Evolutionary conservation across 2,797 vertebrate species (phyloP).

Genomic region (Eulemur mongoz): DNA sequence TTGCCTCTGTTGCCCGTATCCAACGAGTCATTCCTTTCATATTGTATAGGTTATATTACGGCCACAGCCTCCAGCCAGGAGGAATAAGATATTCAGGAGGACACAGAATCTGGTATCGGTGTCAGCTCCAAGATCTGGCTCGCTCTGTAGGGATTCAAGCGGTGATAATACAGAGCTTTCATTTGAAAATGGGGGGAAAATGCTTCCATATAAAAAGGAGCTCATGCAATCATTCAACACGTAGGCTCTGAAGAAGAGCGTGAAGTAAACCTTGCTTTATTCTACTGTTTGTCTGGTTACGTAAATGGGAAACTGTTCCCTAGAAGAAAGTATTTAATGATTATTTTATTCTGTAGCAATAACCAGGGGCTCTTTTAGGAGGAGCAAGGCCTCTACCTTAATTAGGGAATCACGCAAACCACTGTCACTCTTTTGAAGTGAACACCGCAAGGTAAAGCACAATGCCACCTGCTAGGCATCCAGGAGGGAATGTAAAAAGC

Average conservation of each 20-base stretch:
- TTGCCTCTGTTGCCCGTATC: slow-evolving; percentile 83
- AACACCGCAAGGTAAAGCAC: not conserved
- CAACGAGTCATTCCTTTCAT: slow-evolving; percentile 75
- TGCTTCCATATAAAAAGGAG: not conserved
- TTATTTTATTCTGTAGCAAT: not conserved
- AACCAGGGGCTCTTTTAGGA: not conserved
- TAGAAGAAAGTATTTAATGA: not conserved
- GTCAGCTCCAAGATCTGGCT: slow-evolving; percentile 92
- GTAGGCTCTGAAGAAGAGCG: not conserved
- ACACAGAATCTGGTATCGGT: slow-evolving; percentile 90
- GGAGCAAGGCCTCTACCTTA: not conserved
- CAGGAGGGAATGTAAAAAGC: not conserved
- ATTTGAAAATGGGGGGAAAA: not conserved
- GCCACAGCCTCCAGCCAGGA: slow-evolving; percentile 91
- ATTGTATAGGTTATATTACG: slow-evolving; percentile 87
- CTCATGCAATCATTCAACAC: not conserved
- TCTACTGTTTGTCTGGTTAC: not conserved
- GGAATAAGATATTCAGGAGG: slow-evolving; percentile 93
- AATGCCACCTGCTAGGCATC: not conserved
- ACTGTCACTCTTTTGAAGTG: not conserved
- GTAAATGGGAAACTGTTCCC: not conserved
- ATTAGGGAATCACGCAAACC: not conserved
- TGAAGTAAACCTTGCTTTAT: not conserved
- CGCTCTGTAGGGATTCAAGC: slow-evolving; percentile 88
- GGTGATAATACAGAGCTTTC: not conserved